Base-by-base conservation (phyloP, 2,113 vertebrate genomes). In the Coptodon rendalli region DNA sequence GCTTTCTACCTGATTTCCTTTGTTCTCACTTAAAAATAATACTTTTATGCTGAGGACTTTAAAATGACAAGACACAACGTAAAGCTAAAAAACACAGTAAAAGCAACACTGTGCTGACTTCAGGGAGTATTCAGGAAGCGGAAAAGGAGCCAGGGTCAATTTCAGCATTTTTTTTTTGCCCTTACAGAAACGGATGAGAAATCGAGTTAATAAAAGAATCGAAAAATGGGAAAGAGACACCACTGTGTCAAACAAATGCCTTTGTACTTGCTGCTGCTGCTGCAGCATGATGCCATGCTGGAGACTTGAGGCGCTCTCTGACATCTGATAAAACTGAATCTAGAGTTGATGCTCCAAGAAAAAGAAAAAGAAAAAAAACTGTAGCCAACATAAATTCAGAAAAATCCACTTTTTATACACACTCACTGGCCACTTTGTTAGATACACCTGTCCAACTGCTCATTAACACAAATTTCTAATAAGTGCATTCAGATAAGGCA, bases 111-210 rank as follows among this genome's bases (percentile, higher is more conserved):
- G 6, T 73, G 80, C 63, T 80, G 81, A 86, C 78, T 63, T 84
- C 52, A 79, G 80, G 90, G 68, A 91, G 86, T 9, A 63, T 40
- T 81, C 34, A 80, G 76, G 66, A 86, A 86, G 54, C 80, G 13
- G 71, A 87, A 93, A 91, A 87, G 85, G 84, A 87, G n/a, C 53
- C 68, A 87, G 24, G 29, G 56, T 73, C 43, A 87, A 88, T 88
- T 80, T 73, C 48, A 87, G 24, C 80, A 59, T 82, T 57, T 86
- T 87, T 53, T 13, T 83, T 17, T 82, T 24, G 16, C 40, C 27
- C 0, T 7, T 36, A 63, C 31, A 63, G 59, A 63, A 63, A n/a
- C 1, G 6, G 6, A 63, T 53, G 85, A 27, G 52, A 63, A 87
- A 71, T 24, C 9, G 59, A 73, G 17, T 29, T 56, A 48, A 57